Evolutionary conservation across 2,888 invertebrate species (phyloP), one percentile per base, ranked within the genome.

Genomic region (Anticlea derivata): DNA sequence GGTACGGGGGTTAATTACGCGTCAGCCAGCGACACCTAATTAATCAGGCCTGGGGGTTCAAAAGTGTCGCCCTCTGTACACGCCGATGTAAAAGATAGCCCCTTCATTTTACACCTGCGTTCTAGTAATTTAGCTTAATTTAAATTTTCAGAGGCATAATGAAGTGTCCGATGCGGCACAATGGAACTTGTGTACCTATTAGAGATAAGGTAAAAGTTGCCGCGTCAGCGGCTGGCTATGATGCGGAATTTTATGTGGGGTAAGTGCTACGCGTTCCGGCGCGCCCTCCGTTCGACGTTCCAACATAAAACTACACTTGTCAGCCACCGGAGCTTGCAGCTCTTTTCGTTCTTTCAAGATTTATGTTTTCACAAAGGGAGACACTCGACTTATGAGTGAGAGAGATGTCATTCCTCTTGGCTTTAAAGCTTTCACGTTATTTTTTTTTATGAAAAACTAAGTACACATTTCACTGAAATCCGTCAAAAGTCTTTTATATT

Each of bases 81-180:
- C 60, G 56, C 53, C 63, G 53, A 66, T 70, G 71, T 73, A 73
- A 77, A 70, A 73, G 68, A 69, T 60, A 53, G 58, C 54, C 61
- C 50, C 68, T 68, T 76, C n/a, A 74, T 73, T 72, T 65, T 61
- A 64, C 76, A 79, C 72, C 76, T 80, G 80, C 61, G 73, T 63
- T 69, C 64, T 66, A 66, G 57, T 70, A 69, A 73, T 75, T 67
- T 55, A 64, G 60, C 58, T 66, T 66, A 70, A 71, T 77, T 80
- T 70, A 69, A 77, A 74, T 70, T 70, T 70, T 57, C 62, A 52
- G 63, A 52, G 54, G 65, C 61, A 59, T 70, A 69, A 70, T 67
- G 60, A 58, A 56, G 56, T 49, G 55, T 20, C 41, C 45, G 39
- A 54, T 60, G 51, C 47, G 45, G 50, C 49, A 61, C 53, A 61